A percentile compares a stretch with the other conserved stretches of the same genome.
phyloP scores from a whole-genome alignment of 2,113 vertebrate genomes.

The Lipophrys pholis region DNA sequence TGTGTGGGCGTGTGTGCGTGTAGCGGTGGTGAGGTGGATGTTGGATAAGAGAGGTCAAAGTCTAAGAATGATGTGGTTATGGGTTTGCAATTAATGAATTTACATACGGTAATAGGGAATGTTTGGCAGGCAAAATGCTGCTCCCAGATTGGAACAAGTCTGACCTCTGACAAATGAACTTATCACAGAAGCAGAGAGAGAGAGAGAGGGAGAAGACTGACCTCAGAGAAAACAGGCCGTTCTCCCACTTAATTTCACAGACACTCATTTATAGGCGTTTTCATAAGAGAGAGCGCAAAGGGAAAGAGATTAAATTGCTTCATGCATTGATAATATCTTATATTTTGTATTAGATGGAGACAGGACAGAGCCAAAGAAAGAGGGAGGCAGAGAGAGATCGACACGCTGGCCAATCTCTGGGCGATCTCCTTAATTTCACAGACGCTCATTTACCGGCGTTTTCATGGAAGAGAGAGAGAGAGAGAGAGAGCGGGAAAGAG shows the following conservation, averaged over 20 bases:
- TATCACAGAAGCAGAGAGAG: conserved; percentile 53
- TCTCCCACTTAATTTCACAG: conserved; percentile 77
- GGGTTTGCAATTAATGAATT: conserved; percentile 79
- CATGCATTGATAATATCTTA: conserved; percentile 82
- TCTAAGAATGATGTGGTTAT: conserved; percentile 63
- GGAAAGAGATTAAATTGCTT: conserved; percentile 79
- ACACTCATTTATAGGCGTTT: conserved; percentile 79
- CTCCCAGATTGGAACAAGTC: conserved; percentile 59
- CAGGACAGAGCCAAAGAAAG: conserved; percentile 47
- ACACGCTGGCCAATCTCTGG: conserved; percentile 70
- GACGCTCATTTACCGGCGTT: conserved; percentile 71
- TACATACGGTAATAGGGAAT: conserved; percentile 78
- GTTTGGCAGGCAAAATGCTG: conserved; percentile 66
- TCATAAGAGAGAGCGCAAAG: conserved; percentile 67
- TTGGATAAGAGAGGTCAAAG: conserved; percentile 62
- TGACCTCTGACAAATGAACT: conserved; percentile 78
- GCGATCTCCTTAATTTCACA: conserved; percentile 75
- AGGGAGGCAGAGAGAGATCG: conserved; percentile 38
- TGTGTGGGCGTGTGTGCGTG: background rate
- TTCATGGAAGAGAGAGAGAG: conserved; percentile 25
- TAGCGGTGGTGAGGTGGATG: background rate
- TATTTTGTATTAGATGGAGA: conserved; percentile 70
- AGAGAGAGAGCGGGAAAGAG: conserved; percentile 17
- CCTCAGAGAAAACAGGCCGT: conserved; percentile 67
- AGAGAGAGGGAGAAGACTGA: conserved; percentile 40